phyloP scores from a whole-genome alignment of 2,888 invertebrate genomes.

The Syritta pipiens region DNA sequence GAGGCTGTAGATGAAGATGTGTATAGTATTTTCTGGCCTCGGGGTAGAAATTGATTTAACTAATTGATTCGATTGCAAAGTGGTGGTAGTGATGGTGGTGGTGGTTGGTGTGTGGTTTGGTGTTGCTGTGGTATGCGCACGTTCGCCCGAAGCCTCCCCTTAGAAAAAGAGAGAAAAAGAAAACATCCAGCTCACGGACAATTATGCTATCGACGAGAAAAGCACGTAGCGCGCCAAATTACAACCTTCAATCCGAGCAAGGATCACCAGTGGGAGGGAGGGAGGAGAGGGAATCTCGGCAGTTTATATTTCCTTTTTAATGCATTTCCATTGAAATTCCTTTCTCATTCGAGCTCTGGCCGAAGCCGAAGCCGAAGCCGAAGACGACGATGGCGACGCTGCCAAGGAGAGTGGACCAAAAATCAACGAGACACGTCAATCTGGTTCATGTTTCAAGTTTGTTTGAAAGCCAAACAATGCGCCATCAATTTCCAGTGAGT shows the following conservation, averaged over 20 bases:
- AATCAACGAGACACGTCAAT: slow-evolving; percentile 57
- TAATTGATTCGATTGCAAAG: slow-evolving; percentile 53
- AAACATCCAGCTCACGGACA: slow-evolving; percentile 43
- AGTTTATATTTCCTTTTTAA: slow-evolving; percentile 26
- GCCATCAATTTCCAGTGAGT: slow-evolving; percentile 59
- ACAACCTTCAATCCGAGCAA: slow-evolving; percentile 59
- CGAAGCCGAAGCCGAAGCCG: background rate
- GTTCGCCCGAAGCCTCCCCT: background rate
- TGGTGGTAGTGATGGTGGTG: too few species aligned
- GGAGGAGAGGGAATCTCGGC: too few species aligned
- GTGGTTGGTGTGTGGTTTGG: background rate
- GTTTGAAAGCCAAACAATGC: slow-evolving; percentile 65
- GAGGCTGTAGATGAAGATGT: background rate
- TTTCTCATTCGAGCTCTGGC: slow-evolving; percentile 12
- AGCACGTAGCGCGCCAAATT: slow-evolving; percentile 64
- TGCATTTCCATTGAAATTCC: slow-evolving; percentile 61
- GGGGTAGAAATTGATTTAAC: slow-evolving; percentile 15
- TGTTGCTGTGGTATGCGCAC: too few species aligned
- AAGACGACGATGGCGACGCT: background rate
- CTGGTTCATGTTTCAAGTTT: slow-evolving; percentile 69
- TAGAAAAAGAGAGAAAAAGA: too few species aligned
- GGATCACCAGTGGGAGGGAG: slow-evolving; percentile 26
- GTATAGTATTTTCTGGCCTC: background rate
- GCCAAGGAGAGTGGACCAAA: slow-evolving; percentile 13
- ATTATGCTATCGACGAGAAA: slow-evolving; percentile 59